A percentile compares a stretch with the other conserved stretches of the same genome.
Evolutionary conservation across 2,113 vertebrate genomes (phyloP).

Genomic region (Pycnonotus jocosus): DNA sequence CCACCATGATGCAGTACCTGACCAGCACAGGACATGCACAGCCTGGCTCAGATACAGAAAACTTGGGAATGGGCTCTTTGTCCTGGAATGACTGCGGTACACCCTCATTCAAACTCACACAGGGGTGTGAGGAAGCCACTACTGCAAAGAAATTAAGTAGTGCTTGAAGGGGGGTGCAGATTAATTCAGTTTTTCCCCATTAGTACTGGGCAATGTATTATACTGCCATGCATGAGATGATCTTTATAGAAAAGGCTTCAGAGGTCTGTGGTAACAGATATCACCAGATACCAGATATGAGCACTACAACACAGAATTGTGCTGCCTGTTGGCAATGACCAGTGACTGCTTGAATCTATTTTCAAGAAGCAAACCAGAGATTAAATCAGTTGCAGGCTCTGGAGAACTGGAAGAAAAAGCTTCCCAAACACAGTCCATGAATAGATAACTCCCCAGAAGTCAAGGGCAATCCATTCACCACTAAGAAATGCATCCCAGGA

Average conservation of each 20-base stretch:
- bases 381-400: neutral
- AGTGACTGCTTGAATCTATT: neutral
- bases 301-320: neutral
- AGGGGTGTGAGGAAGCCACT: neutral
- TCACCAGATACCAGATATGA: neutral
- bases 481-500: neutral
- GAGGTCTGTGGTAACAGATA: neutral
- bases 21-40: rapidly evolving
- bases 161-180: neutral
- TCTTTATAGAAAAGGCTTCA: neutral
- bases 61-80: neutral
- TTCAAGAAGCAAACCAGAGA: neutral
- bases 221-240: neutral
- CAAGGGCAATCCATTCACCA: neutral
- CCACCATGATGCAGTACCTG: neutral
- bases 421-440: neutral
- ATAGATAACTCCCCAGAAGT: neutral
- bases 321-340: neutral
- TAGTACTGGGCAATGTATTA: neutral
- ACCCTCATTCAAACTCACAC: neutral
- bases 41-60: neutral
- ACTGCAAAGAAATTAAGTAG: neutral
- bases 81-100: neutral
- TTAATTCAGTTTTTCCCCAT: neutral
- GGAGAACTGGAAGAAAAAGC: neutral